Conservation (phyloP, 2,113 vertebrate genomes). For the Mungos mungo region DNA sequence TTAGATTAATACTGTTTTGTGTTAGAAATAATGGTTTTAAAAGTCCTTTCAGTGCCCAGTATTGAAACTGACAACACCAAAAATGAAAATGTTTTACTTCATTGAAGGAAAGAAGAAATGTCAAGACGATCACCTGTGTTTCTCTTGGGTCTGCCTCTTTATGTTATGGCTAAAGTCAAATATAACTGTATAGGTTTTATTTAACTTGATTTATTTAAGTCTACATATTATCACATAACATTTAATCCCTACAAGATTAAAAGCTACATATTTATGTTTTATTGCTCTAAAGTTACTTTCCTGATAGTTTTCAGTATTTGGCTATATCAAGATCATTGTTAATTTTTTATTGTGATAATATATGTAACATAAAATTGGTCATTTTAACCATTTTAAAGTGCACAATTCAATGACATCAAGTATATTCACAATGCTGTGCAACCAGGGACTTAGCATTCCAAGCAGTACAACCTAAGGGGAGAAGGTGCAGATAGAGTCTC, state of each 20-base stretch:
- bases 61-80: background rate
- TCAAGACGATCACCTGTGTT: background rate
- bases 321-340: background rate
- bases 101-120: background rate
- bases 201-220: slow-evolving; percentile 51
- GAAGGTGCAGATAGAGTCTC: background rate
- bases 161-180: background rate
- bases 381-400: background rate
- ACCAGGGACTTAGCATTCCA: background rate
- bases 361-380: background rate
- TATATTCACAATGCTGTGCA: background rate
- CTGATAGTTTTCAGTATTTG: background rate
- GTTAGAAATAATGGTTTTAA: background rate
- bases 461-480: background rate
- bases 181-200: background rate
- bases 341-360: slow-evolving; percentile 21
- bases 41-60: background rate
- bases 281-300: background rate
- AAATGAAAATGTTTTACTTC: background rate
- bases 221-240: background rate
- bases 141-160: background rate
- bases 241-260: background rate
- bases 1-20: background rate
- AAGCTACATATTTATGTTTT: background rate
- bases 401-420: background rate